Base-by-base conservation (phyloP, 2,113 vertebrate genomes). In the Diphyllodes magnificus region DNA sequence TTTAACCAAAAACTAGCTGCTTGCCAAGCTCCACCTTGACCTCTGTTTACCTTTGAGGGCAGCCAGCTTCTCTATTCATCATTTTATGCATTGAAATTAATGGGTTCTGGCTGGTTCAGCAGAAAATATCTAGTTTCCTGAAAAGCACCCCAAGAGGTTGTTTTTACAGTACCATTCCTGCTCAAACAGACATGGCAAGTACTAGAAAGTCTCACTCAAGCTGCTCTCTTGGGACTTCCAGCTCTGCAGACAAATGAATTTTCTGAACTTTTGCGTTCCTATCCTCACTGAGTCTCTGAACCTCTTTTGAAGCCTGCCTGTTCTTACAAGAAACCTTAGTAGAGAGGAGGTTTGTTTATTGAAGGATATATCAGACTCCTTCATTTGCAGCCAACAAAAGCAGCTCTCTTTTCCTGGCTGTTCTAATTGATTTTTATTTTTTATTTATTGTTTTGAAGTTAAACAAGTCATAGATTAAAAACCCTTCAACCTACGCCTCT, bases 361-460 rank as follows among this genome's bases (percentile, higher is more conserved):
- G 59, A 95, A 86, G 85, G 87, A 66, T 96, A 11, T 91, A 73
- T 90, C 85, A 40, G 61, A 72, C 66, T 81, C 95, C 94, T 96
- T 97, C 85, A 90, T 91, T 96, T 86, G 35, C 50, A 83, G 95
- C 94, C 96, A 96, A 92, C 71, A 86, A 95, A 96, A 96, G 90
- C 95, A 97, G 35, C 13, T 4, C 69, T 9, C 75, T 89, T 30
- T 66, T 86, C 82, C 82, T 68, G 75, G 18, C 76, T 85, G 64
- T 25, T 91, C 47, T 93, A 95, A 95, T 95, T 97, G 79, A 93
- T 87, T 95, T 95, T 94, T 90, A 82, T 85, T 95, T 95, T 94
- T 93, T 95, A 82, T 95, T 92, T 95, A 96, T 94, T 96, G 80
- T 96, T 95, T 95, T 96, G 92, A 95, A 91, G 79, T 93, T 88